Conservation (phyloP, 2,888 invertebrate genomes). For the Clepsis dumicolana region DNA sequence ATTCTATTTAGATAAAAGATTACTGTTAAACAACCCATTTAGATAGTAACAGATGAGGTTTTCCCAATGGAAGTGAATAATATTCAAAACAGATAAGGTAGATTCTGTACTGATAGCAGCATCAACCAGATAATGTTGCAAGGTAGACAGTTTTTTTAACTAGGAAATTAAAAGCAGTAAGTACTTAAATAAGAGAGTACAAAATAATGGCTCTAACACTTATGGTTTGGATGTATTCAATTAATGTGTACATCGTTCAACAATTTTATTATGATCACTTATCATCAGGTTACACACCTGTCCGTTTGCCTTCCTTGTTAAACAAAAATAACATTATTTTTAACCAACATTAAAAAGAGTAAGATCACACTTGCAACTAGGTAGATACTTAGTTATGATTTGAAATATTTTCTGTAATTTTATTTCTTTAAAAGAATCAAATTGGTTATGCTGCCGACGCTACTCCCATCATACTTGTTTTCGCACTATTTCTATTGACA, state of each 20-base stretch:
- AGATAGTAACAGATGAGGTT: slow-evolving; percentile 64
- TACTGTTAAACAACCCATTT: slow-evolving; percentile 54
- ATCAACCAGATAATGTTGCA: slow-evolving; percentile 7
- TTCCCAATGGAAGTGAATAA: slow-evolving; percentile 67
- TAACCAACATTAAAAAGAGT: too few relatives aligned
- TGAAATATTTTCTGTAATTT: too few relatives aligned
- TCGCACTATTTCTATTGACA: slow-evolving; percentile 21
- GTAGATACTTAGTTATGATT: too few relatives aligned
- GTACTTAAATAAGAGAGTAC: not conserved
- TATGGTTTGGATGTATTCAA: too few relatives aligned
- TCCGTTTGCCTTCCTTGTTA: too few relatives aligned
- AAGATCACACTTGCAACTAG: too few relatives aligned
- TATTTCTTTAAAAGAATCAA: too few relatives aligned
- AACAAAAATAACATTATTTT: too few relatives aligned
- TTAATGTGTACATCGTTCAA: too few relatives aligned
- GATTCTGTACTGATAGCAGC: slow-evolving; percentile 53
- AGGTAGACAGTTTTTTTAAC: not conserved
- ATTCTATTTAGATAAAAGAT: slow-evolving; percentile 64
- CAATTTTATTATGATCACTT: too few relatives aligned
- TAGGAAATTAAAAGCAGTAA: not conserved
- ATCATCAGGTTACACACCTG: too few relatives aligned
- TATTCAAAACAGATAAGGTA: slow-evolving; percentile 64
- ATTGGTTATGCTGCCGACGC: slow-evolving; percentile 14
- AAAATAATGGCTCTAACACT: too few relatives aligned
- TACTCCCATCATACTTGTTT: slow-evolving; percentile 26